A percentile compares a stretch with the other conserved stretches of the same genome.
These are phyloP conservation scores for Mythimna vitellina DNA, from an alignment of 2,888 invertebrate species.

Conservation along the genomic window DNA sequence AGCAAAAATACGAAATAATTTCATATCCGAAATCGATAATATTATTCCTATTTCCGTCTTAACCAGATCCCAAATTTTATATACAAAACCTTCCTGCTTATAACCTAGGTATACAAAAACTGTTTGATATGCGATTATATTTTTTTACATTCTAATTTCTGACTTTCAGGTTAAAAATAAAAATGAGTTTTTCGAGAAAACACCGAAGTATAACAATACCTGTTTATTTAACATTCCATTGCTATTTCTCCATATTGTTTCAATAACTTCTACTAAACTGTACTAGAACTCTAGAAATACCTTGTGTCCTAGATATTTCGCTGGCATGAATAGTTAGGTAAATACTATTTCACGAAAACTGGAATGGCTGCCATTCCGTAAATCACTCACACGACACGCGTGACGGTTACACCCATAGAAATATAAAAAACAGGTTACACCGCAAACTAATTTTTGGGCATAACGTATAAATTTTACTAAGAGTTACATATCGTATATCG, in stretches of 20 bases:
- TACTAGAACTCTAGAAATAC: constrained; percentile 41
- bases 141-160: neutral
- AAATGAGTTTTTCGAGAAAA: constrained; percentile 13
- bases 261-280: constrained; percentile 10
- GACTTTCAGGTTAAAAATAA: constrained; percentile 31
- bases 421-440: no score
- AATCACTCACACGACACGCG: neutral
- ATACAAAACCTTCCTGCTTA: no score
- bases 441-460: neutral
- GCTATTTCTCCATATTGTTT: constrained; percentile 28
- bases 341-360: constrained; percentile 17
- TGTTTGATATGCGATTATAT: neutral
- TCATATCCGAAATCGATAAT: no score
- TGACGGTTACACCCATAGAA: no score
- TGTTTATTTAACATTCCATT: constrained; percentile 33
- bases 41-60: no score
- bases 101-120: neutral
- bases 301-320: constrained; percentile 22
- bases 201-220: constrained; percentile 15
- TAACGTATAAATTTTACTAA: no score
- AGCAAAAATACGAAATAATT: no score
- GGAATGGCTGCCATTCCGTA: neutral
- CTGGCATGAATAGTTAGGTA: neutral
- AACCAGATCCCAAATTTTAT: no score
- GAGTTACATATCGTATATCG: no score